Base-by-base conservation (phyloP, 1,140 invertebrate genomes). In the Stegodyphus dumicola region DNA sequence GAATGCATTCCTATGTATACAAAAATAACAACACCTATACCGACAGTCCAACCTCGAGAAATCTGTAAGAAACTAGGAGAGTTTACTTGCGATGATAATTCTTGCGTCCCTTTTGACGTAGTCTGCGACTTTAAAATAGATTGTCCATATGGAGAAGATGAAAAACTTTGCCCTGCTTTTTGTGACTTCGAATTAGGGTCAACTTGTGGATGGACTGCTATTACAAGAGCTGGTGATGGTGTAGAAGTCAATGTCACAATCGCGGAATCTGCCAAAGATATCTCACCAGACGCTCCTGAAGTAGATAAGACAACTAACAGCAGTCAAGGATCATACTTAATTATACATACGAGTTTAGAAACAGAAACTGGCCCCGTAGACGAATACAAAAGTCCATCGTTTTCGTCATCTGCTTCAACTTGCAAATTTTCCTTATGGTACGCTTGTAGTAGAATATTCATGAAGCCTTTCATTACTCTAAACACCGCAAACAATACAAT, bases 81-180 rank as follows among this genome's bases (percentile, higher is more conserved):
- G 15, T 89, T 89, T 49, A 65, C 76, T n/a, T 89, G 88, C 56
- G 80, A 78, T 15, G 88, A 89, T 66, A 84, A 88, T 15, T 87
- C 85, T 17, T 87, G 84, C n/a, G 67, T 88, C 7, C 60, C 83
- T 9, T 56, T 65, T n/a, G 70, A 77, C 17, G 69, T 75, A 64
- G 87, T 88, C 11, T 89, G 88, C 66, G 87, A 89, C 52, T 89
- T 89, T 54, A 87, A 80, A 71, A 15, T 15, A 6, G 88, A 88
- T 66, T 89, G 88, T 76, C 75, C 71, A 4, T 76, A 85, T 17
- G 85, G 88, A 53, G 18, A 11, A n/a, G 88, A 89, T 71, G 88
- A 89, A 87, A 76, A 74, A 60, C 56, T 17, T 11, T 89, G 88
- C 77, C 88, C 87, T 11, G 79, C 85, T 33, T 54, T 65, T 10